Conservation (phyloP, 2,797 vertebrate species). For the Paramormyrops hopkinsi region DNA sequence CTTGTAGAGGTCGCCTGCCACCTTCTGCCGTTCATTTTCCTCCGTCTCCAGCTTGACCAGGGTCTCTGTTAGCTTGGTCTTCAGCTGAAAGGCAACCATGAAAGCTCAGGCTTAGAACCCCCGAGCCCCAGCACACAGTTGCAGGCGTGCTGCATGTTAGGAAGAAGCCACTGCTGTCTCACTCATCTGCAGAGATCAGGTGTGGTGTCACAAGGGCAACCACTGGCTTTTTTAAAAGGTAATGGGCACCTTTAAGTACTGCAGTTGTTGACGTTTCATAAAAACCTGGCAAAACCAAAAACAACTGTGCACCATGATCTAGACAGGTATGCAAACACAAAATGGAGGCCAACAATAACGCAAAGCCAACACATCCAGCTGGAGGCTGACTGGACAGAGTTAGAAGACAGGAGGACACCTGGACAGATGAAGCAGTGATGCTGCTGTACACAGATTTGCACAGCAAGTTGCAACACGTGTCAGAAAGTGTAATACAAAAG, state of each 20-base stretch:
- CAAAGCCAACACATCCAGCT: background rate
- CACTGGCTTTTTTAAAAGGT: background rate
- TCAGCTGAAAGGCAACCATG: conserved; percentile 69
- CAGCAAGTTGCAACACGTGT: background rate
- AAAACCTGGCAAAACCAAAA: background rate
- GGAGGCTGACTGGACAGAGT: background rate
- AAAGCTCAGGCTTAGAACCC: background rate
- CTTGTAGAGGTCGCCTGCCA: conserved; percentile 81
- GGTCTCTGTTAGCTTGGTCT: conserved; percentile 81
- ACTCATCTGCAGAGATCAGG: background rate
- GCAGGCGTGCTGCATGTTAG: background rate
- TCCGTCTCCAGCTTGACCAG: conserved; percentile 78
- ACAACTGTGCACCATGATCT: background rate
- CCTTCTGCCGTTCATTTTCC: conserved; percentile 79
- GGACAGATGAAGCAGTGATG: conserved; percentile 1
- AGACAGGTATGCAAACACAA: background rate
- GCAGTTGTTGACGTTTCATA: background rate
- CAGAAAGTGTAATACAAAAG: background rate
- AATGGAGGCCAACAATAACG: background rate
- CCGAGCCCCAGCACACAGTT: background rate
- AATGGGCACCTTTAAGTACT: background rate
- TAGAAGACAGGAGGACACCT: background rate
- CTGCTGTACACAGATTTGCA: background rate
- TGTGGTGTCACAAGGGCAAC: background rate
- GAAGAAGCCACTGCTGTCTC: background rate